phyloP scores from a whole-genome alignment of 1,140 invertebrate species.

The Lucilia sericata region DNA sequence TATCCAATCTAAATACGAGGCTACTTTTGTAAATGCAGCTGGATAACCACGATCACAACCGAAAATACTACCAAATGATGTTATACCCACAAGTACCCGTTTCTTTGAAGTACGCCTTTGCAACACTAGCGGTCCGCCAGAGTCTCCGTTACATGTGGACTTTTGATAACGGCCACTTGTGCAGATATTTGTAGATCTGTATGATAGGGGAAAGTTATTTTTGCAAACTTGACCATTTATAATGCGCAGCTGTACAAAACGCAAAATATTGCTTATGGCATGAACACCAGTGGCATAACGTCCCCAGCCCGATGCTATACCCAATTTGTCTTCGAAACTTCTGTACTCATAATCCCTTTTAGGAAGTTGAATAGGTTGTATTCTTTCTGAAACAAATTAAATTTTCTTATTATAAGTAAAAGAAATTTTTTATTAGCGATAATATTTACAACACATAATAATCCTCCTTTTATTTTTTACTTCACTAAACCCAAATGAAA shows the following conservation, averaged over 20 bases:
- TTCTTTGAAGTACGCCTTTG: slow-evolving; percentile 60
- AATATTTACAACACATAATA: no score
- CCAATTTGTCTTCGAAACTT: slow-evolving; percentile 66
- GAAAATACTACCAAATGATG: slow-evolving; percentile 70
- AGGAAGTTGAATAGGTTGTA: slow-evolving; percentile 69
- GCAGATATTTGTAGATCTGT: slow-evolving; percentile 69
- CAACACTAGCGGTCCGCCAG: slow-evolving; percentile 69
- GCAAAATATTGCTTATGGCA: slow-evolving; percentile 63
- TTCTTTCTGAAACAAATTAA: slow-evolving; percentile 63
- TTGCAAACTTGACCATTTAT: slow-evolving; percentile 71
- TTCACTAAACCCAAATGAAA: no score
- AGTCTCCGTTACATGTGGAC: slow-evolving; percentile 68
- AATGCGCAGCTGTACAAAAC: slow-evolving; percentile 70
- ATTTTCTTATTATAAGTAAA: background rate
- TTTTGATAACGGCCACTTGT: slow-evolving; percentile 66
- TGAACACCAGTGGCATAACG: slow-evolving; percentile 66
- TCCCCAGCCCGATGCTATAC: slow-evolving; percentile 70
- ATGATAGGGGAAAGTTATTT: slow-evolving; percentile 71
- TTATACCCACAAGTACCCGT: slow-evolving; percentile 69
- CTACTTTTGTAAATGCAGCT: slow-evolving; percentile 71
- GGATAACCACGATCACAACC: slow-evolving; percentile 71
- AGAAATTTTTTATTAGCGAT: no score
- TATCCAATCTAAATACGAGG: slow-evolving; percentile 72
- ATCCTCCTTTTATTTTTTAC: no score
- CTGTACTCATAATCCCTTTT: slow-evolving; percentile 62